Evolutionary conservation across 2,888 invertebrate genomes (phyloP).

Genomic region (Lepidonotus clava): DNA sequence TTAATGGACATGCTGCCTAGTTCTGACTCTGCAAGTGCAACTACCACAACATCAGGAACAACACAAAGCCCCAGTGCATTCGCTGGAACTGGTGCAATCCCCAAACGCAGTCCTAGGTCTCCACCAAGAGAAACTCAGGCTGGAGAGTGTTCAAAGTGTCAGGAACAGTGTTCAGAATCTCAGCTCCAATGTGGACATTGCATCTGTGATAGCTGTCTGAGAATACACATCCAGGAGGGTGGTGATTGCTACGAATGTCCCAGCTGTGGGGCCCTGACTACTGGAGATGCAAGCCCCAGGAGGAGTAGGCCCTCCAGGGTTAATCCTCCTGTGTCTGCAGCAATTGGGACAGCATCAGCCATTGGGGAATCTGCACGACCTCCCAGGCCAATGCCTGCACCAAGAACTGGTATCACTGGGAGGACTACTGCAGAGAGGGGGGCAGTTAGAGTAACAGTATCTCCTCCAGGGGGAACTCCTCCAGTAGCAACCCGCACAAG

Average conservation of each 20-base stretch:
- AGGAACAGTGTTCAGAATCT: constrained; percentile 33
- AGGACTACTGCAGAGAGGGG: no score
- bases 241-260: constrained; percentile 2
- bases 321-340: not conserved
- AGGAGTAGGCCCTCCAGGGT: not conserved
- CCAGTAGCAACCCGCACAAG: not conserved
- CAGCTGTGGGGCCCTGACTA: not conserved
- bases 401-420: no score
- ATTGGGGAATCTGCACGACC: not conserved
- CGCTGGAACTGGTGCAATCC: no score
- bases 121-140: no score
- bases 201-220: constrained; percentile 46
- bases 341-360: not conserved
- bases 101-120: not conserved
- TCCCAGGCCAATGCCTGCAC: not conserved
- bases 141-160: no score
- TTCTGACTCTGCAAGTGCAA: not conserved
- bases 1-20: constrained; percentile 57
- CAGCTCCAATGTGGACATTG: constrained; percentile 48
- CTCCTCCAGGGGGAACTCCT: not conserved
- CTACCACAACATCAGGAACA: not conserved
- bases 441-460: no score
- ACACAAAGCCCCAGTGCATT: no score
- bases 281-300: not conserved
- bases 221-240: not conserved